Evolutionary conservation across 2,797 vertebrate species (phyloP), one percentile per base, ranked within the genome.

Genomic region (Carduelis carduelis): DNA sequence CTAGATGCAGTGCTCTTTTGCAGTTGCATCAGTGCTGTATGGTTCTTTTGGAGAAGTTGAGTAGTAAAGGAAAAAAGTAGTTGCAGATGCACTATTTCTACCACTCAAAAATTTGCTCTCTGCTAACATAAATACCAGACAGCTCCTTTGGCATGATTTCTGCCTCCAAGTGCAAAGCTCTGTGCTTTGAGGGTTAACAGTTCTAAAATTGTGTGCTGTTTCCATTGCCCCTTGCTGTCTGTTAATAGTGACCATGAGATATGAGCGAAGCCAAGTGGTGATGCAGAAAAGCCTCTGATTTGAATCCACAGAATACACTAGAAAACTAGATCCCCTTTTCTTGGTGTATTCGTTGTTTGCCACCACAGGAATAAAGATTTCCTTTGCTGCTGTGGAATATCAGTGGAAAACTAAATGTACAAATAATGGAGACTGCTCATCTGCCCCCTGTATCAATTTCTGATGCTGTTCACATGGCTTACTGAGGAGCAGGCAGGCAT

Each of bases 221-320:
- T 78, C 57, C 41, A 22, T 68, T 82, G 24, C 8, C 34, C 18
- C 44, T 91, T 70, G 59, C 32, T 52, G 17, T 27, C n/a, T 61
- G 27, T 59, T 88, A n/a, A 16, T 18, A 28, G n/a, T 14, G 72
- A n/a, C 53, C 2, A 0, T 70, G 53, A 87, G 41, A 30, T 44
- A 20, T 0, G 3, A 79, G 19, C 0, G 0, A 68, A 75, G 41
- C 39, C 53, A 57, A 35, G 22, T 23, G 57, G 39, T 83, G 57
- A 37, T 77, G 24, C 34, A 57, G 46, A 32, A 78, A 81, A 86
- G 59, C 34, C n/a, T 69, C 69, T 86, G 12, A 57, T 71, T 79
- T 65, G 39, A 92, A 55, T 57, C 39, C 59, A 23, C 28, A 35
- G 44, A 80, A 50, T 22, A 34, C 28, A 26, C 34, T 79, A n/a